Base-by-base conservation (phyloP, 2,888 invertebrate species). In the Pemphredon lugubris region DNA sequence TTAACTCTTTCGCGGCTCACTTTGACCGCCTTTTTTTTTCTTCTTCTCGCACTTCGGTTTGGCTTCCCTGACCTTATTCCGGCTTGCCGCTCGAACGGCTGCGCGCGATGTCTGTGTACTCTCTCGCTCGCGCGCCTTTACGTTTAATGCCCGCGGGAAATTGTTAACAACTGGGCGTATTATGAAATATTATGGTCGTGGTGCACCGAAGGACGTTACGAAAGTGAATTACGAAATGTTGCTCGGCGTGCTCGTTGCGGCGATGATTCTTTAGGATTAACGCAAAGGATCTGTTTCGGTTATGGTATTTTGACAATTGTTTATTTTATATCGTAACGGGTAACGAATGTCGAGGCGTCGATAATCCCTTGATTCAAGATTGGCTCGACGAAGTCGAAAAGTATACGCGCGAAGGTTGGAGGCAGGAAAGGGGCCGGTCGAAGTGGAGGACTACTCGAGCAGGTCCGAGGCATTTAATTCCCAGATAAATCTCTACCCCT, bases 1-100 rank as follows among this genome's bases (percentile, higher is more conserved):
- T 37, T 37, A 37, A 37, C 37, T 37, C 13, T 40, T 16, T 18
- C 6, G 14, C 16, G 18, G 2, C 16, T 40, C 40, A 9, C 14
- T 40, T 40, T 18, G 6, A 11, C 16, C 40, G 16, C 16, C 7
- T 42, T 16, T 16, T 68, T 71, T 59, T 67, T 40, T 54, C 63
- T 39, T 23, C 40, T 5, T 73, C 66, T n/a, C n/a, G n/a, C n/a
- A n/a, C n/a, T n/a, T n/a, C 64, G 72, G 71, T 79, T 75, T 78
- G 82, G 81, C 83, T 83, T 83, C 82, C 68, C 75, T 81, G 83
- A 83, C 83, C 84, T 75, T 77, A 74, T 84, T 84, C 82, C 66
- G 64, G 74, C 59, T 60, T 51, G 64, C 73, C 48, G 79, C 47
- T 75, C 44, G 64, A 68, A 64, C 57, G 55, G 60, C 58, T 72